These are phyloP conservation scores for Diarsia mendica DNA, from an alignment of 2,888 invertebrate species.

Conservation along the genomic window DNA sequence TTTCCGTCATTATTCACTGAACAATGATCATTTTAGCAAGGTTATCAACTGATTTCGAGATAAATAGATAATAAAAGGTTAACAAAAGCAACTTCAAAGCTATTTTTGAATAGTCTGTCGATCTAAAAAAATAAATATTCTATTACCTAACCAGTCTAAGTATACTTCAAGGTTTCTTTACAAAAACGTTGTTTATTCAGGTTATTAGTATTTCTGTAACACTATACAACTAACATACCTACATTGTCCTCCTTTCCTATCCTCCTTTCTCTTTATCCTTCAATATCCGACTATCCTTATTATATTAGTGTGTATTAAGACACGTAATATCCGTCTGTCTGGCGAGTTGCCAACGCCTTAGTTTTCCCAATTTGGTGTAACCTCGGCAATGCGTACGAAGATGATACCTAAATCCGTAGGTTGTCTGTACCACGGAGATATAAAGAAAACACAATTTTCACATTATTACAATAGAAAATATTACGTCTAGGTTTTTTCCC, in stretches of 20 bases:
- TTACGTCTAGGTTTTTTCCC: constrained; percentile 12
- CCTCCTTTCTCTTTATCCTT: constrained; percentile 33
- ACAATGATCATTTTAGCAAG: neutral
- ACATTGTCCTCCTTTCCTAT: neutral
- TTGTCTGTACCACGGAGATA: constrained; percentile 40
- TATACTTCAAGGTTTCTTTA: neutral
- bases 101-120: neutral
- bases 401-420: constrained; percentile 52
- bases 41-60: neutral
- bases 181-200: constrained; percentile 1
- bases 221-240: constrained; percentile 12
- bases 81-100: neutral
- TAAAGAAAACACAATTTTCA: constrained; percentile 54
- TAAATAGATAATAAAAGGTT: neutral
- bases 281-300: constrained; percentile 55
- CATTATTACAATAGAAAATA: constrained; percentile 45
- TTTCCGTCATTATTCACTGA: neutral
- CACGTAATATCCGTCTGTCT: constrained; percentile 57
- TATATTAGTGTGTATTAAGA: constrained; percentile 57
- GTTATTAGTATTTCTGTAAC: neutral
- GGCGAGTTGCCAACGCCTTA: constrained; percentile 58
- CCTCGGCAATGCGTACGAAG: constrained; percentile 45
- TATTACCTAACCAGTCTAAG: neutral
- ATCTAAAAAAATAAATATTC: neutral
- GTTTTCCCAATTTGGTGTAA: constrained; percentile 59